Evolutionary conservation across 2,888 invertebrate species (phyloP).

Genomic region (Tiliacea aurago): DNA sequence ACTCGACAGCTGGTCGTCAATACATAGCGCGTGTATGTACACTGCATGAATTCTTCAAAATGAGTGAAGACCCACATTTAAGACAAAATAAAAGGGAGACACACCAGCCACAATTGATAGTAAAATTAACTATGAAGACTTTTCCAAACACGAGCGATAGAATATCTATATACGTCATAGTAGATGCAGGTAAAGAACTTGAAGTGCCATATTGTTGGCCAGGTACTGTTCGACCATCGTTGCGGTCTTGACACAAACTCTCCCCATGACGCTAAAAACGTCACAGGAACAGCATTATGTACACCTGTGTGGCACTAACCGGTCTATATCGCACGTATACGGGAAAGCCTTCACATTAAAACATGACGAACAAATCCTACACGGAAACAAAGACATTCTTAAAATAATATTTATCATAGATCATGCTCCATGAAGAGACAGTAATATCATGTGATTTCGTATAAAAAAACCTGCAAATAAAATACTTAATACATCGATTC

Average conservation of each 20-base stretch:
- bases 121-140: constrained; percentile 54
- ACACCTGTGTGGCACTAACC: not conserved
- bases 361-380: constrained; percentile 69
- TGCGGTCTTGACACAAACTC: not conserved
- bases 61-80: constrained; percentile 86
- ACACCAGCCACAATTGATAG: constrained; percentile 74
- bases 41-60: constrained; percentile 60
- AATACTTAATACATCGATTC: constrained; percentile 49
- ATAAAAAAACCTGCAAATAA: constrained; percentile 36
- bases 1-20: constrained; percentile 36
- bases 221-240: not conserved
- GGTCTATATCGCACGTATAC: not conserved
- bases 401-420: constrained; percentile 51
- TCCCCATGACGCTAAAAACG: not conserved
- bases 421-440: constrained; percentile 57
- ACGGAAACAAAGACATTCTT: constrained; percentile 65
- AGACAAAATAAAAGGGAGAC: constrained; percentile 70
- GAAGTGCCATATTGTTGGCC: not conserved
- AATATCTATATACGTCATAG: not conserved
- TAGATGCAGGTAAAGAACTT: not conserved
- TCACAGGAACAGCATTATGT: not conserved
- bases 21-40: constrained; percentile 17
- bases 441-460: constrained; percentile 21
- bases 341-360: constrained; percentile 43
- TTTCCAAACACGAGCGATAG: constrained; percentile 4